Conservation (phyloP, 2,888 invertebrate species). For the Rhabditoides inermis region DNA sequence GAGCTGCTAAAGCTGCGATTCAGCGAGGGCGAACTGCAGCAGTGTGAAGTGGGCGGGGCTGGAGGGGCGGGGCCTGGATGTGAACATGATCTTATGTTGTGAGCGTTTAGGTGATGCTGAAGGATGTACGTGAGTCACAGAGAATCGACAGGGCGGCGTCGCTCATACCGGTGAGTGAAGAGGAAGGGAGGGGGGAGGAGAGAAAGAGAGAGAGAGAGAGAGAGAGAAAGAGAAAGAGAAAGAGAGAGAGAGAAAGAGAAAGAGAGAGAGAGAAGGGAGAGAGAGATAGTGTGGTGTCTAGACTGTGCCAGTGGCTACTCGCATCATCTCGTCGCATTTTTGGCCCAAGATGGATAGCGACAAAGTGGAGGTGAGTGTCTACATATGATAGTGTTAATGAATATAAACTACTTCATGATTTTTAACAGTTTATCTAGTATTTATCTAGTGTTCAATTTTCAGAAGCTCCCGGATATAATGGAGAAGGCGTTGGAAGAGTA, state of each 20-base stretch:
- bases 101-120: slow-evolving; percentile 66
- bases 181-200: too few species aligned
- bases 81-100: not conserved
- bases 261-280: too few species aligned
- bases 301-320: slow-evolving; percentile 67
- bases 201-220: too few species aligned
- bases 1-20: slow-evolving; percentile 83
- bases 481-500: slow-evolving; percentile 20
- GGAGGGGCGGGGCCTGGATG: too few species aligned
- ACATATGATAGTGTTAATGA: not conserved
- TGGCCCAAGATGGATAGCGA: slow-evolving; percentile 66
- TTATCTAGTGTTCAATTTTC: slow-evolving; percentile 6
- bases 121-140: slow-evolving; percentile 86
- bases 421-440: not conserved
- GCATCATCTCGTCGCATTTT: slow-evolving; percentile 94
- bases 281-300: too few species aligned
- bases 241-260: too few species aligned
- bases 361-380: slow-evolving; percentile 10
- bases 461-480: slow-evolving; percentile 18
- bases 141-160: slow-evolving; percentile 13
- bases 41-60: slow-evolving; percentile 90
- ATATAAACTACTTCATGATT: not conserved
- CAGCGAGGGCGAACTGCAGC: slow-evolving; percentile 88
- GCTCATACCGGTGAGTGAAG: slow-evolving; percentile 1
- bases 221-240: too few species aligned